Evolutionary conservation across 2,797 vertebrate genomes (phyloP).

Genomic region (Tenualosa thibaudeaui): DNA sequence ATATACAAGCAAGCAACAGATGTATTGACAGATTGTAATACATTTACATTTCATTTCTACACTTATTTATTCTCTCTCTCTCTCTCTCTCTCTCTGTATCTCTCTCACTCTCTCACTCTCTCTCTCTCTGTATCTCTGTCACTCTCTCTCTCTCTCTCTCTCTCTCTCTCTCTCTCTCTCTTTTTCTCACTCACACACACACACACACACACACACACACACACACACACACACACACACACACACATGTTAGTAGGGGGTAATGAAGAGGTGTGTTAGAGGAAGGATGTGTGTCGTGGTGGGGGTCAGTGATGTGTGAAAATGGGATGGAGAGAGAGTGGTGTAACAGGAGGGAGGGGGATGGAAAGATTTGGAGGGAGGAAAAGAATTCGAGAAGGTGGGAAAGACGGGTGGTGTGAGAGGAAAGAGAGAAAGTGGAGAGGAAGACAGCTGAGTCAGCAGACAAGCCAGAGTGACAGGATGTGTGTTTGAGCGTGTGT

Average conservation of each 20-base stretch:
- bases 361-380: neutral
- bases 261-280: neutral
- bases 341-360: neutral
- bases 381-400: neutral
- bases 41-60: too few relatives aligned
- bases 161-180: too few relatives aligned
- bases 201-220: too few relatives aligned
- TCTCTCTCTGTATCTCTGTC: too few relatives aligned
- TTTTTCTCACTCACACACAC: too few relatives aligned
- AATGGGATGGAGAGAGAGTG: neutral
- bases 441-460: constrained; percentile 18
- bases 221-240: too few relatives aligned
- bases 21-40: neutral
- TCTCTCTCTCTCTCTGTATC: too few relatives aligned
- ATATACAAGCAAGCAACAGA: neutral
- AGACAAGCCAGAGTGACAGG: neutral
- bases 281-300: neutral
- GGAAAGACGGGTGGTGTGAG: neutral
- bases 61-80: too few relatives aligned
- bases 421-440: neutral
- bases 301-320: neutral
- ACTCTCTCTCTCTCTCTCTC: too few relatives aligned
- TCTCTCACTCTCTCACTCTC: too few relatives aligned
- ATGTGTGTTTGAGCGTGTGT: neutral
- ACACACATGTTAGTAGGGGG: neutral